Percentiles rank a stretch among this genome's conserved stretches.
These are phyloP conservation scores for Chaetodon auriga DNA, from an alignment of 2,113 vertebrate species.

Conservation along the genomic window DNA sequence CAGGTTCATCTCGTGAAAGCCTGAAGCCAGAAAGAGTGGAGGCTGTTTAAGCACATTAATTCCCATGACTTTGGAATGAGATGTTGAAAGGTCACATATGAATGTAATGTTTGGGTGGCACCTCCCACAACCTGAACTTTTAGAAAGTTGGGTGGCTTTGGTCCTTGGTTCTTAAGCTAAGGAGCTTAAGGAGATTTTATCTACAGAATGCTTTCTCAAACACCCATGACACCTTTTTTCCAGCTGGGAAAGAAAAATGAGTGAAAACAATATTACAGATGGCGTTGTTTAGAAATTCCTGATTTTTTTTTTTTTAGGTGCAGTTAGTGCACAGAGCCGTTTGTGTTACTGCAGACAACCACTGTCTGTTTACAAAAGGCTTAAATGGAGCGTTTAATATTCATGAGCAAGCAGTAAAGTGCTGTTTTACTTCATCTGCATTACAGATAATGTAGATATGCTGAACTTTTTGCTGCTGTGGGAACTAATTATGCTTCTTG, in stretches of 20 bases:
- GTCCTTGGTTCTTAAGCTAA: background rate
- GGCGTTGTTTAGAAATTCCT: background rate
- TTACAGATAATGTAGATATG: slow-evolving; percentile 33
- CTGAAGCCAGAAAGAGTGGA: background rate
- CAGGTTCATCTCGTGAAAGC: too few relatives aligned
- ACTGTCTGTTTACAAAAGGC: slow-evolving; percentile 17
- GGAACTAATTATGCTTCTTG: slow-evolving; percentile 37
- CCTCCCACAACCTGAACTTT: background rate
- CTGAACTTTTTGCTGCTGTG: slow-evolving; percentile 6
- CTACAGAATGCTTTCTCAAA: background rate
- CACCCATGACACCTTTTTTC: background rate
- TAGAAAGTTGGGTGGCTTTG: background rate
- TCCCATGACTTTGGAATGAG: background rate
- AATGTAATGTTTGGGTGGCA: background rate
- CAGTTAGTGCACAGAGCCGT: background rate
- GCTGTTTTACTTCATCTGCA: slow-evolving; percentile 52
- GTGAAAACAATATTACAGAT: background rate
- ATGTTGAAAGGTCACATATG: background rate
- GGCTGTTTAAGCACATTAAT: background rate
- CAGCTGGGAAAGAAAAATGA: background rate
- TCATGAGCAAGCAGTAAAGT: slow-evolving; percentile 37
- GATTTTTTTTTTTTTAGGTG: slow-evolving; percentile 3
- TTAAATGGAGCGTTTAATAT: slow-evolving; percentile 39
- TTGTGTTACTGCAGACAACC: slow-evolving; percentile 16
- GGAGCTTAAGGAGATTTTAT: background rate